Base-by-base conservation (phyloP, 2,888 invertebrate genomes). In the Caenorhabditis sp. region DNA sequence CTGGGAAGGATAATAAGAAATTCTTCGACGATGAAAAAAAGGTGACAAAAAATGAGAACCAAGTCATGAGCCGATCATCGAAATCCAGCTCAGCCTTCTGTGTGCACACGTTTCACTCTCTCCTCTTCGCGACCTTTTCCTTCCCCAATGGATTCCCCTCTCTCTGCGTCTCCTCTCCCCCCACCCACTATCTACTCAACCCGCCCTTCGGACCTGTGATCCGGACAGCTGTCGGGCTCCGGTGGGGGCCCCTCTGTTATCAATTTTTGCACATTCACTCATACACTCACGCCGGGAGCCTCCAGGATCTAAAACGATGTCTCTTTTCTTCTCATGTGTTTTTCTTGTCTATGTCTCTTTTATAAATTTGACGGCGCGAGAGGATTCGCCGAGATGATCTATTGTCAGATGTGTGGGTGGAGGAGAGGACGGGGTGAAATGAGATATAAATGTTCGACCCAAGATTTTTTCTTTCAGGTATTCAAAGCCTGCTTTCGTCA, bases 401-500 rank as follows among this genome's bases (percentile, higher is more conserved):
- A 72, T 72, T 72, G 72, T 72, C 59, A 72, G 59, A 59, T 47
- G 59, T 72, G 72, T 72, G 72, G 56, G 54, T 54, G 51, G 31
- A 10, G n/a, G 44, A 10, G 38, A 68, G 51, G 49, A n/a, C n/a
- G 26, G 56, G 16, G 44, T 44, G 16, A 44, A 44, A 44, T 44
- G 44, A 47, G 47, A 47, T 47, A 47, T 4, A 47, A 47, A 47
- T 47, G 47, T 47, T 19, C 47, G 19, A 10, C 6, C 19, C 49
- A 49, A 47, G 19, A 47, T 47, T 47, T 47, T 8, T 3, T 47
- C 22, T n/a, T n/a, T n/a, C n/a, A 19, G 38, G 38, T 38, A 38
- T 35, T 8, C 4, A 8, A 8, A 35, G 12, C 2, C 10, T 38
- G 38, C 2, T 38, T 7, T 10, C 38, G 38, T 10, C 31, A 35